Percentiles rank a stretch among this genome's conserved stretches.
phyloP scores from a whole-genome alignment of 2,797 vertebrate genomes.

The Galago senegalensis region DNA sequence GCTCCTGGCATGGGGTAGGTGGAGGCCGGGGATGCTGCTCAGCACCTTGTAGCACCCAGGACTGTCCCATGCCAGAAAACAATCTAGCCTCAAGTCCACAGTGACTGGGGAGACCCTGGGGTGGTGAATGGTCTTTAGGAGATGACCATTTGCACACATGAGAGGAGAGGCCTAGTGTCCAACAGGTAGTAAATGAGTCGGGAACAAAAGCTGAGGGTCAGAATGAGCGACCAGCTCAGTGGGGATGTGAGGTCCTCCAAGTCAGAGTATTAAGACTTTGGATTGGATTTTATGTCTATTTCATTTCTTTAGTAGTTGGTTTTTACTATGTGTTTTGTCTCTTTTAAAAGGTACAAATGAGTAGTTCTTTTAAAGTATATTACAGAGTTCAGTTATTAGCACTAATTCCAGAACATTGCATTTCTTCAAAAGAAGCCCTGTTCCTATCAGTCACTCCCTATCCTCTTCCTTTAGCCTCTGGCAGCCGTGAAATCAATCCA shows the following conservation, averaged over 20 bases:
- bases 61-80: not conserved
- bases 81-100: accelerated
- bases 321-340: not conserved
- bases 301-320: not conserved
- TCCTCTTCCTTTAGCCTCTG: not conserved
- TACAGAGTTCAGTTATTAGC: too few relatives aligned
- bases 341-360: not conserved
- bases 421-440: not conserved
- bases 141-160: not conserved
- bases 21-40: accelerated
- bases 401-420: not conserved
- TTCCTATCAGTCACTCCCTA: accelerated
- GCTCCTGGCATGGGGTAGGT: not conserved
- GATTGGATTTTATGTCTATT: not conserved
- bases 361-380: not conserved
- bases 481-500: not conserved
- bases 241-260: not conserved
- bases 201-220: not conserved
- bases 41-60: not conserved
- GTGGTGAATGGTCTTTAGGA: not conserved
- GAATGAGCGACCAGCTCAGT: not conserved
- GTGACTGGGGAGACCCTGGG: not conserved
- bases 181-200: not conserved
- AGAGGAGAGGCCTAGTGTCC: not conserved
- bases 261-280: not conserved